These are phyloP conservation scores for Euzetes globulus DNA, from an alignment of 2,888 invertebrate species.

Conservation along the genomic window DNA sequence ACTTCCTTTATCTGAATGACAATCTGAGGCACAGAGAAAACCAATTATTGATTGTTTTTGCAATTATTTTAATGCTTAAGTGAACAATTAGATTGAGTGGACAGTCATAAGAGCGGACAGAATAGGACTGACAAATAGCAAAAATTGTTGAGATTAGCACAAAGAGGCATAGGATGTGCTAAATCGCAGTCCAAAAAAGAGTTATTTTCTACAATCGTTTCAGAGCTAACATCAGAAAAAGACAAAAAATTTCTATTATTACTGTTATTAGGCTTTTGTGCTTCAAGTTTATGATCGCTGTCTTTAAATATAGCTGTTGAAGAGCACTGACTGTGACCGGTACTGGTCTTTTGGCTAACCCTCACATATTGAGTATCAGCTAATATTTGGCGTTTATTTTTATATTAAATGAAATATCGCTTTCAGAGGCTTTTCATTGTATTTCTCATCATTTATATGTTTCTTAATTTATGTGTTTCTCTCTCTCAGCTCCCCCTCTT, in stretches of 20 bases:
- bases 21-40: conserved; percentile 17
- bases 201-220: neutral
- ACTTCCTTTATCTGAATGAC: neutral
- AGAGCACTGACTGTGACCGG: neutral
- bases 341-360: neutral
- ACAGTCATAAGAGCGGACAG: neutral
- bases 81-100: conserved; percentile 12
- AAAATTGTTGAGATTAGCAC: neutral
- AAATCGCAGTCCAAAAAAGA: neutral
- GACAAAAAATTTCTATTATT: neutral
- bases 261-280: neutral
- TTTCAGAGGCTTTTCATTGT: neutral
- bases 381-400: neutral
- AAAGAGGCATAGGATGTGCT: neutral
- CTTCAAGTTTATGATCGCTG: neutral
- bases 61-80: conserved; percentile 29
- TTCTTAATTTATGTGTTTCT: conserved; percentile 9
- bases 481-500: neutral
- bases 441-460: conserved; percentile 8
- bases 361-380: neutral
- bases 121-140: neutral
- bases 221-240: neutral
- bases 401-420: neutral
- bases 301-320: neutral
- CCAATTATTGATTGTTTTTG: conserved; percentile 26